phyloP scores from a whole-genome alignment of 1,140 invertebrate species.

The Zaprionus ghesquierei region DNA sequence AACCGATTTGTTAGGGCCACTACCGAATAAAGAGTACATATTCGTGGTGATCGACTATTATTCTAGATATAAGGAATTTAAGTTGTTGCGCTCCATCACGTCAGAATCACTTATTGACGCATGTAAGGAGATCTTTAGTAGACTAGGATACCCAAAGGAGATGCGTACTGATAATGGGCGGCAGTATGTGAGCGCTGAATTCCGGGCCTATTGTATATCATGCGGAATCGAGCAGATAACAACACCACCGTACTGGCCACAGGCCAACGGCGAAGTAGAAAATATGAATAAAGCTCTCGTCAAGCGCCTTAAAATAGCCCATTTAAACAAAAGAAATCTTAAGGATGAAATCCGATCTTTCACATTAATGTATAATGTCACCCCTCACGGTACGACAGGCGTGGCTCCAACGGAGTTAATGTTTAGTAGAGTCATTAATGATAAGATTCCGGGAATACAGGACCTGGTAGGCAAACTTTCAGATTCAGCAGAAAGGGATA shows the following conservation, averaged over 20 bases:
- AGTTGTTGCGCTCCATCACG: not conserved
- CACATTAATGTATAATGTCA: constrained; percentile 13
- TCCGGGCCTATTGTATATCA: not conserved
- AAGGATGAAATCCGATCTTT: constrained; percentile 16
- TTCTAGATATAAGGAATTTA: constrained; percentile 32
- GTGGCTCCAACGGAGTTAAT: constrained; percentile 30
- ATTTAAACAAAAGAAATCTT: constrained; percentile 3
- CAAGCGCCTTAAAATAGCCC: constrained; percentile 17
- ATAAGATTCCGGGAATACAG: constrained; percentile 25
- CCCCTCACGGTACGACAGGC: too few relatives aligned
- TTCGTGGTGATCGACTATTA: constrained; percentile 37
- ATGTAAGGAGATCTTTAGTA: not conserved
- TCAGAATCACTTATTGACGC: not conserved
- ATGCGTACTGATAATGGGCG: not conserved
- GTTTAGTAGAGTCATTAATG: constrained; percentile 24
- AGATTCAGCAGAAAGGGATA: too few relatives aligned
- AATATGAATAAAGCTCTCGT: not conserved
- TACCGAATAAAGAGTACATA: constrained; percentile 24
- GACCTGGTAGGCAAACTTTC: too few relatives aligned
- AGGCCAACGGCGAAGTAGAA: not conserved
- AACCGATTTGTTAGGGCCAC: constrained; percentile 1
- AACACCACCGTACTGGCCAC: not conserved
- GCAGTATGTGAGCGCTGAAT: not conserved
- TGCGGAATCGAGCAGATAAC: not conserved
- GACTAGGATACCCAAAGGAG: not conserved